Conservation (phyloP, 1,140 invertebrate species). For the Aradophagus sp. region DNA sequence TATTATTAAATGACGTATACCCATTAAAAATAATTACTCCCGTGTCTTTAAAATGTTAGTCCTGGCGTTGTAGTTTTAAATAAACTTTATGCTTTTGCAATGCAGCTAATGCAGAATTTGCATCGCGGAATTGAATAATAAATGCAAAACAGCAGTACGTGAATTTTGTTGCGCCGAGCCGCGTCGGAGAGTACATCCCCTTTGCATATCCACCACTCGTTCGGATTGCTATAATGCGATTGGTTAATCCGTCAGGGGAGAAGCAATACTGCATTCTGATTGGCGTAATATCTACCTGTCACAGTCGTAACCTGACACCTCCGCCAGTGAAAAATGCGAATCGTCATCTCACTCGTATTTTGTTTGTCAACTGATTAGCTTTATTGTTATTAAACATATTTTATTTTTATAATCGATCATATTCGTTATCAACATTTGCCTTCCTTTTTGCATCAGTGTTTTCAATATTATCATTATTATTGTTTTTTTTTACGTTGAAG, state of each 20-base stretch:
- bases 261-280: conserved; percentile 22
- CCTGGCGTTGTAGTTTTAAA: too few relatives aligned
- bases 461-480: too few relatives aligned
- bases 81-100: too few relatives aligned
- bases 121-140: conserved; percentile 16
- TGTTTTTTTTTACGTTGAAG: too few relatives aligned
- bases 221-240: conserved; percentile 30
- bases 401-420: too few relatives aligned
- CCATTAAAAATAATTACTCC: too few relatives aligned
- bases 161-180: conserved; percentile 17
- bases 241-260: conserved; percentile 33
- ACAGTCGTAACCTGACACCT: conserved; percentile 1
- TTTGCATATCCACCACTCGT: conserved; percentile 29
- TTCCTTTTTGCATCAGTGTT: too few relatives aligned
- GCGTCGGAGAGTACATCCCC: conserved; percentile 14
- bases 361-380: not conserved
- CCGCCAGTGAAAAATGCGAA: conserved; percentile 4
- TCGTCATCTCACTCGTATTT: not conserved
- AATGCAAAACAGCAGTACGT: conserved; percentile 20
- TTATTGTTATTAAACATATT: too few relatives aligned
- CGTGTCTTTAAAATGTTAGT: too few relatives aligned
- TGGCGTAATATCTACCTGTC: conserved; percentile 20
- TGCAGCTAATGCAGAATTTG: too few relatives aligned
- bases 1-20: too few relatives aligned
- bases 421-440: too few relatives aligned